Conservation (phyloP, 2,113 vertebrate genomes). For the Tychaedon coryphoeus region DNA sequence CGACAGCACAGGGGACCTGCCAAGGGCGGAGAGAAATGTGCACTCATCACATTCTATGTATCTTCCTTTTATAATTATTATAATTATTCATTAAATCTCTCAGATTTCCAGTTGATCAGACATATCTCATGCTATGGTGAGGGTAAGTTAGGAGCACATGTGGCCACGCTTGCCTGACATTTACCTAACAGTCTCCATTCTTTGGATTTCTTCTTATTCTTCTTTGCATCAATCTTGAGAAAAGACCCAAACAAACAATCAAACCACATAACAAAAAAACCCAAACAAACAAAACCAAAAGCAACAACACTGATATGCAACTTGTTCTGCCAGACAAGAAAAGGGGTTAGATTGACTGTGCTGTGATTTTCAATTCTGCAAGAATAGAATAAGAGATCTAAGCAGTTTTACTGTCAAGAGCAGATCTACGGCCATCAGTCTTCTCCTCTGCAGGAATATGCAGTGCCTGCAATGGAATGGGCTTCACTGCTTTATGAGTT, state of each 20-base stretch:
- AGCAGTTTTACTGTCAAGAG: not conserved
- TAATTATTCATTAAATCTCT: not conserved
- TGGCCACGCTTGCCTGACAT: not conserved
- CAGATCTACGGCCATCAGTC: not conserved
- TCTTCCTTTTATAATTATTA: not conserved
- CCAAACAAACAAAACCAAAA: not conserved
- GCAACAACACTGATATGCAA: not conserved
- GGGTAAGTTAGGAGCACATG: not conserved
- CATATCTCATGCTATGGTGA: not conserved
- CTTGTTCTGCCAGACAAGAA: not conserved
- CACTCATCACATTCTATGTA: not conserved
- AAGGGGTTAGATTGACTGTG: not conserved
- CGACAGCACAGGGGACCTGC: not conserved
- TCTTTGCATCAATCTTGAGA: not conserved
- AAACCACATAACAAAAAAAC: not conserved
- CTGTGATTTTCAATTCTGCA: not conserved
- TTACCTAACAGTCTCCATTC: not conserved
- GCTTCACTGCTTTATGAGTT: not conserved
- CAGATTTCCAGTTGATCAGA: not conserved
- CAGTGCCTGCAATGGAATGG: not conserved
- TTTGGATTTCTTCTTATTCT: not conserved
- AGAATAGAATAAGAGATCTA: not conserved
- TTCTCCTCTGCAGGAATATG: not conserved
- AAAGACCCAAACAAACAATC: fast-evolving
- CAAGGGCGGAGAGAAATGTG: fast-evolving